Base-by-base conservation (phyloP, 2,113 vertebrate genomes). In the Anas platyrhynchos region DNA sequence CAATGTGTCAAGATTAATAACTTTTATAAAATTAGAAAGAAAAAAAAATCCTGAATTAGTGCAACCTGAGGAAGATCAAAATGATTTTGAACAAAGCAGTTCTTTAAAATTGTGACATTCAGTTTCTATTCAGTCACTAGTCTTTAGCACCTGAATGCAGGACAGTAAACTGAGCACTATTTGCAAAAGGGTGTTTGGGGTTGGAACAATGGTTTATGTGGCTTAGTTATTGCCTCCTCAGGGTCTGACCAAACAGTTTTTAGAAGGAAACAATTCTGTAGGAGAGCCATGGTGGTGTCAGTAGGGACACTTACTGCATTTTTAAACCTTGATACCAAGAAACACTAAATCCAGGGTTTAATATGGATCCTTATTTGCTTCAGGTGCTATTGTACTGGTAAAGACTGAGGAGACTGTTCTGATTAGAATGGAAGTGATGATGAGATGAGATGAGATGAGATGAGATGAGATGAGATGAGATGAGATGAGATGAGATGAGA, bases 21-120 rank as follows among this genome's bases (percentile, higher is more conserved):
- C 5, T 75, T 62, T 97, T 80, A 66, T 83, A 73, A 94, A 94
- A 91, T 83, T 80, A 93, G 65, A 65, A 83, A 7, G 31, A n/a
- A 83, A 46, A 31, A n/a, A 55, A 44, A 48, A 55, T n/a, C 61
- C 5, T 22, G 16, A 89, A 92, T 74, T 27, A 82, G 26, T 16
- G 8, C 11, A 32, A 44, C 27, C 12, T 54, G 11, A 71, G 16
- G 26, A 15, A 74, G 13, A 89, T 29, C 16, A 67, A 67, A 61
- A 85, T 61, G 46, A 1, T 58, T 84, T 66, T 50, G 61, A 91
- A 62, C 73, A 48, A 46, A 41, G 25, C 6, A 77, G 20, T 6
- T 74, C 2, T 74, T 87, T 69, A 80, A 83, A 95, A 78, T 27
- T 12, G 29, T 31, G 25, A 10, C 2, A 52, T 69, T 82, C 32